These are phyloP conservation scores for Holothuria scabra DNA, from an alignment of 53 echinoderm and acorn worm species.

Conservation along the genomic window DNA sequence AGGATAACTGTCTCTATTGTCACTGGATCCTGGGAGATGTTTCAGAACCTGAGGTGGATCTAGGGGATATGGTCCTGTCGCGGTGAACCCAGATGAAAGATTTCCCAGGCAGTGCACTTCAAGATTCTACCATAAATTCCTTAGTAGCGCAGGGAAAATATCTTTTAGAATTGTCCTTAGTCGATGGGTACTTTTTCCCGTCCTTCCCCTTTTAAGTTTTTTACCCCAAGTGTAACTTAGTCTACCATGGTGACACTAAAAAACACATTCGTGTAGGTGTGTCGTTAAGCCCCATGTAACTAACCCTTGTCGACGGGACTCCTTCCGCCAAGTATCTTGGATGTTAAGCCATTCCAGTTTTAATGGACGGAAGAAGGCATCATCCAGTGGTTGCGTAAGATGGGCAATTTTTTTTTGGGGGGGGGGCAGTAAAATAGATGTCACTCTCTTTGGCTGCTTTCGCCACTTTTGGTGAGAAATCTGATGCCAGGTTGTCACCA, in stretches of 20 bases:
- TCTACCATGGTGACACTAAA: too few relatives aligned
- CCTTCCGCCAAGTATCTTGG: conserved; percentile 33
- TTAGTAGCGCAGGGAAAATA: conserved; percentile 16
- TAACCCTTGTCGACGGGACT: conserved; percentile 19
- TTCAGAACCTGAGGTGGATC: conserved; percentile 18
- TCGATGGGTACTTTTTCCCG: too few relatives aligned
- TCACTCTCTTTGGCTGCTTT: conserved; percentile 1
- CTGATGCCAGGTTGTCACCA: conserved; percentile 34
- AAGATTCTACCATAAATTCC: conserved; percentile 17
- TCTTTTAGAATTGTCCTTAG: conserved; percentile 28
- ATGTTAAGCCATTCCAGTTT: conserved; percentile 12
- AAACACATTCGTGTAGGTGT: too few relatives aligned
- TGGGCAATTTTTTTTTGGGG: conserved; percentile 26
- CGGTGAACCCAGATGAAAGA: conserved; percentile 24
- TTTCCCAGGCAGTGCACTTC: not conserved
- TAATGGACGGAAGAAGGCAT: conserved; percentile 34
- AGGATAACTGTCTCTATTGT: not conserved
- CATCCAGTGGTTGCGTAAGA: conserved; percentile 44
- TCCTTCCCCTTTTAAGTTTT: too few relatives aligned
- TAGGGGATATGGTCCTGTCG: conserved; percentile 23
- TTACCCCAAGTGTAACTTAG: too few relatives aligned
- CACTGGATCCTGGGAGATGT: conserved; percentile 28
- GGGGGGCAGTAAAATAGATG: conserved; percentile 23
- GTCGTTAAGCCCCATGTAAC: too few relatives aligned
- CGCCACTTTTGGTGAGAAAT: conserved; percentile 25